A percentile compares a stretch with the other conserved stretches of the same genome.
Conservation (phyloP, 2,113 vertebrate genomes). For the Cyprinodon variegatus region DNA sequence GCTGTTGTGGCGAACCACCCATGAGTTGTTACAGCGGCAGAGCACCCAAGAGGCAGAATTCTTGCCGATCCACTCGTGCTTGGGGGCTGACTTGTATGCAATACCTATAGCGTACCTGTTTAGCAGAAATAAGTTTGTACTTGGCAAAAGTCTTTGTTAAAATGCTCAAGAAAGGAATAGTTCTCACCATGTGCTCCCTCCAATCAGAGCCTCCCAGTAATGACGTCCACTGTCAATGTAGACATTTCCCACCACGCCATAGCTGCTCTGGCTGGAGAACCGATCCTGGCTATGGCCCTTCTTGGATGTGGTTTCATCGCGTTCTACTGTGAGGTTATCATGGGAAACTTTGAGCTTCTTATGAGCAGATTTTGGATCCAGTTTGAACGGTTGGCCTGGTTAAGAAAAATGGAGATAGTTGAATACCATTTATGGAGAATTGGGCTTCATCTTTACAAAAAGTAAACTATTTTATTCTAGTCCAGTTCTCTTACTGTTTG, state of each 20-base stretch:
- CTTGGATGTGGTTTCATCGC: slow-evolving; percentile 95
- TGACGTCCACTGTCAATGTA: slow-evolving; percentile 97
- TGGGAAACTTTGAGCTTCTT: slow-evolving; percentile 96
- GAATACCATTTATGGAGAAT: not conserved
- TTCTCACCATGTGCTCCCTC: slow-evolving; percentile 94
- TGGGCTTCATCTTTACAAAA: not conserved
- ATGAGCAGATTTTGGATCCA: slow-evolving; percentile 97
- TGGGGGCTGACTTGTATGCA: slow-evolving; percentile 95
- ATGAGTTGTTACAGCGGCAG: slow-evolving; percentile 95
- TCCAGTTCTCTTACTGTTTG: slow-evolving; percentile 89
- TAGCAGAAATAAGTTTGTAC: not conserved
- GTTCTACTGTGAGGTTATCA: slow-evolving; percentile 95
- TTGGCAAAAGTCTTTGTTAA: not conserved
- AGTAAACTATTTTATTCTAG: not conserved
- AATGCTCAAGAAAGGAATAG: not conserved
- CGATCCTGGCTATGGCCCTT: slow-evolving; percentile 96
- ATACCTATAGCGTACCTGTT: slow-evolving; percentile 95
- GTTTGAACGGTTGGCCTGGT: slow-evolving; percentile 93
- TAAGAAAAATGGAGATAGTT: not conserved
- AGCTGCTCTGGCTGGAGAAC: slow-evolving; percentile 94
- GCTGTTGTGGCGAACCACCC: slow-evolving; percentile 95
- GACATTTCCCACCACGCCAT: slow-evolving; percentile 93
- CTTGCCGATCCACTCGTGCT: slow-evolving; percentile 98
- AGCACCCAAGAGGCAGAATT: slow-evolving; percentile 96
- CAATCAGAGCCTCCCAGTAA: slow-evolving; percentile 98